Evolutionary conservation across 1,140 invertebrate genomes (phyloP).

Genomic region (Neotoxoptera formosana): DNA sequence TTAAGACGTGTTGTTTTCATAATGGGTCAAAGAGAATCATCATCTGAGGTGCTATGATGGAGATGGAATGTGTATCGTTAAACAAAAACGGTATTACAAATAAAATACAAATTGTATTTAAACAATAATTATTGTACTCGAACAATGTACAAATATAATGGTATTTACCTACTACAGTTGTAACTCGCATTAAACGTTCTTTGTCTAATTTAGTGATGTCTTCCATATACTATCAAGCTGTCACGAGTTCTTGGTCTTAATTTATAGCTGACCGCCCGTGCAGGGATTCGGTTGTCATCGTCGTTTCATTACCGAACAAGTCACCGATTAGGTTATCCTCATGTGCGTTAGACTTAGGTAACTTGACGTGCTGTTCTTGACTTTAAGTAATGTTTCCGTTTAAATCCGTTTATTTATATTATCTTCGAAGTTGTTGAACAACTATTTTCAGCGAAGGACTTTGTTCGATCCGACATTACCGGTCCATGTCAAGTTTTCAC

Average conservation of each 20-base stretch:
- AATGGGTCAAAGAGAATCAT: not conserved
- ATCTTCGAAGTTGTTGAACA: not conserved
- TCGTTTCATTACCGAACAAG: not conserved
- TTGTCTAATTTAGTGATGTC: not conserved
- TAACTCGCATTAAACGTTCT: not conserved
- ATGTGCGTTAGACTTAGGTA: not conserved
- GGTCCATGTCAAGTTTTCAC: not conserved
- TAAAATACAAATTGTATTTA: no score
- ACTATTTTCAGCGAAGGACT: not conserved
- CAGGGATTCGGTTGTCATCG: not conserved
- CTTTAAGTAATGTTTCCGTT: conserved; percentile 6
- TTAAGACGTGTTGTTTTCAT: not conserved
- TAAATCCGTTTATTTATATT: not conserved
- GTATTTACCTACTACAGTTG: not conserved
- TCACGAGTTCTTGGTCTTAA: not conserved
- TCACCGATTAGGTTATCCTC: not conserved
- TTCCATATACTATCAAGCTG: not conserved
- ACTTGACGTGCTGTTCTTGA: not conserved
- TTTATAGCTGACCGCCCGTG: not conserved
- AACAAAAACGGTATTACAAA: not conserved
- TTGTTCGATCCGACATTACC: not conserved
- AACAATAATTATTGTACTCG: not conserved
- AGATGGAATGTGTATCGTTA: not conserved
- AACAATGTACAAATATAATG: no score
- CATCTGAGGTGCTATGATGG: not conserved